phyloP scores from a whole-genome alignment of 2,113 vertebrate species.

The Castor canadensis region DNA sequence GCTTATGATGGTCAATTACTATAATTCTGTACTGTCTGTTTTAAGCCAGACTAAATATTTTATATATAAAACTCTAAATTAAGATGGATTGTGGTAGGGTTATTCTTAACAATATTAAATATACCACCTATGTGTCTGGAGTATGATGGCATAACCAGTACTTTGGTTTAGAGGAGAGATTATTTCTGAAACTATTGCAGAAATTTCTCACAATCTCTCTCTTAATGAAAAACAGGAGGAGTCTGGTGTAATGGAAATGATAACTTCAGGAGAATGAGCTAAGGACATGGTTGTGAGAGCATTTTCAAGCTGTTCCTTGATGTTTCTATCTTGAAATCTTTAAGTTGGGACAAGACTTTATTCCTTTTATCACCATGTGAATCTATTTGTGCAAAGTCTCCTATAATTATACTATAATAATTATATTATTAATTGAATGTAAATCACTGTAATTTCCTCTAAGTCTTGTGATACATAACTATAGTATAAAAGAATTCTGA shows the following conservation, averaged over 20 bases:
- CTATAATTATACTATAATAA: background rate
- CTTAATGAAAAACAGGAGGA: background rate
- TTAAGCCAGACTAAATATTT: background rate
- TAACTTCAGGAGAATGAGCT: background rate
- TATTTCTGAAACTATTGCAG: background rate
- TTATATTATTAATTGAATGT: background rate
- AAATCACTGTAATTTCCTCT: background rate
- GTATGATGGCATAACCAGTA: background rate
- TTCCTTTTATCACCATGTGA: background rate
- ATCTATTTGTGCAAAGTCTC: background rate
- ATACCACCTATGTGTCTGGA: background rate
- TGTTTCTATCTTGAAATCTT: background rate
- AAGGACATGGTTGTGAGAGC: background rate
- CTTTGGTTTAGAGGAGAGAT: background rate
- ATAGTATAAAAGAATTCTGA: background rate
- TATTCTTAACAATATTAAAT: conserved; percentile 27
- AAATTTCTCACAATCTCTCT: background rate
- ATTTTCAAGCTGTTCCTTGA: background rate
- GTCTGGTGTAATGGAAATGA: background rate
- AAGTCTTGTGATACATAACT: background rate
- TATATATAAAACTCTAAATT: background rate
- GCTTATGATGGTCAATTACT: background rate
- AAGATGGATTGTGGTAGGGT: conserved; percentile 1
- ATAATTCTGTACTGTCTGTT: background rate
- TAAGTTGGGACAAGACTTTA: background rate